Evolutionary conservation across 2,113 vertebrate genomes (phyloP).

Genomic region (Ondatra zibethicus): DNA sequence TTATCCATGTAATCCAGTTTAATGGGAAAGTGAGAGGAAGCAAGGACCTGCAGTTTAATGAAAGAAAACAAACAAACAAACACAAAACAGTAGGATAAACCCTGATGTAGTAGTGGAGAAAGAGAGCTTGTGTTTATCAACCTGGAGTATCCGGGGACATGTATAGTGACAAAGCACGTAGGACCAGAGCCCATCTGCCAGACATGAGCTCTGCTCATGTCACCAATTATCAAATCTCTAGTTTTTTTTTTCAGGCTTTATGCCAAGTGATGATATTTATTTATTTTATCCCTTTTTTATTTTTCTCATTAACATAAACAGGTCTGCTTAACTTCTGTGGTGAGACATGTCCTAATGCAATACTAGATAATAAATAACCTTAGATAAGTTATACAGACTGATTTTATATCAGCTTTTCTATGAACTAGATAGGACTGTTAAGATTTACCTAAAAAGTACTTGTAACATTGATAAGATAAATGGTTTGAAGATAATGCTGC

Average conservation of each 20-base stretch:
- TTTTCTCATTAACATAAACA: neutral
- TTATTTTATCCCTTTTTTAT: neutral
- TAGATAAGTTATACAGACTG: neutral
- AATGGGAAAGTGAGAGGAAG: neutral
- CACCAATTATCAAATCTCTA: neutral
- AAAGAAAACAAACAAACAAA: neutral
- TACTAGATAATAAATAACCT: neutral
- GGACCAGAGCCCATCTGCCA: neutral
- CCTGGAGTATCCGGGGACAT: no score
- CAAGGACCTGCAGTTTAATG: neutral
- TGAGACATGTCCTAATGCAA: neutral
- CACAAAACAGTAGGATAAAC: neutral
- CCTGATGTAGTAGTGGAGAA: neutral
- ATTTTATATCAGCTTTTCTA: neutral
- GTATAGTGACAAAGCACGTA: neutral
- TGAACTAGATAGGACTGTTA: neutral
- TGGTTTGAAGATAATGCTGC: neutral
- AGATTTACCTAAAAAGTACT: neutral
- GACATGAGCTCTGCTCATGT: neutral
- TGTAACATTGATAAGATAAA: neutral
- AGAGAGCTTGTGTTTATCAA: neutral
- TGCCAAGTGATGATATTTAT: neutral
- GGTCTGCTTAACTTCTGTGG: neutral
- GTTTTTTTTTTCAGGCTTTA: neutral
- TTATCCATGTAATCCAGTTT: neutral